Evolutionary conservation across 2,797 vertebrate species (phyloP).

Genomic region (Bucorvus abyssinicus): DNA sequence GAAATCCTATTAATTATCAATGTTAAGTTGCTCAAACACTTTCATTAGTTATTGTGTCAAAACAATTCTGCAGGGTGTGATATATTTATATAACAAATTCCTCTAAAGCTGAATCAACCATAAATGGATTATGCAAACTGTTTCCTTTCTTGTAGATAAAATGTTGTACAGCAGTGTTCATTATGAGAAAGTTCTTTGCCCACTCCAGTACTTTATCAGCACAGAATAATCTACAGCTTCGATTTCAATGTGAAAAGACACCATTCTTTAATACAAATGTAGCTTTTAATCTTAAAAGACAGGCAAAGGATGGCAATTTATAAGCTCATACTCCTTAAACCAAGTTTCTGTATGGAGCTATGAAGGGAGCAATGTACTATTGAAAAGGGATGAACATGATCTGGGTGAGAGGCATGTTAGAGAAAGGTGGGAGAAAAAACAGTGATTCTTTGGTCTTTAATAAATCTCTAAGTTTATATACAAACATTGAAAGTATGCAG

Average conservation of each 20-base stretch:
- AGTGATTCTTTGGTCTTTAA: not conserved
- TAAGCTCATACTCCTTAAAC: not conserved
- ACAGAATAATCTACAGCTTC: constrained; percentile 49
- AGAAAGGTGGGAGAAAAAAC: not conserved
- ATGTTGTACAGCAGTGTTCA: constrained; percentile 45
- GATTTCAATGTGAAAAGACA: constrained; percentile 28
- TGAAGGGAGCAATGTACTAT: not conserved
- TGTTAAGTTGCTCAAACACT: constrained; percentile 60
- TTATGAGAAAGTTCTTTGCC: constrained; percentile 47
- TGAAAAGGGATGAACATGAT: not conserved
- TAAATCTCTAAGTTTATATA: not conserved
- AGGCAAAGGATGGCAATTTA: not conserved
- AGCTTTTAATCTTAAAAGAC: constrained; percentile 43
- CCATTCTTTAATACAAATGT: constrained; percentile 48
- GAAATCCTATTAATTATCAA: constrained; percentile 67
- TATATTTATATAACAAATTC: constrained; percentile 61
- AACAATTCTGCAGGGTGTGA: constrained; percentile 27
- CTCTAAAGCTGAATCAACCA: constrained; percentile 47
- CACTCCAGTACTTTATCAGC: constrained; percentile 46
- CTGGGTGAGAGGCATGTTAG: not conserved
- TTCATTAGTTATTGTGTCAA: constrained; percentile 63
- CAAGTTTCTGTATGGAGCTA: not conserved
- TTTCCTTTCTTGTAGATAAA: constrained; percentile 52
- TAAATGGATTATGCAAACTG: constrained; percentile 60
- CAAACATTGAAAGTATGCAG: not conserved